Percentiles rank a stretch among this genome's conserved stretches.
phyloP scores from a whole-genome alignment of 2,888 invertebrate species.

The Xestia xanthographa region DNA sequence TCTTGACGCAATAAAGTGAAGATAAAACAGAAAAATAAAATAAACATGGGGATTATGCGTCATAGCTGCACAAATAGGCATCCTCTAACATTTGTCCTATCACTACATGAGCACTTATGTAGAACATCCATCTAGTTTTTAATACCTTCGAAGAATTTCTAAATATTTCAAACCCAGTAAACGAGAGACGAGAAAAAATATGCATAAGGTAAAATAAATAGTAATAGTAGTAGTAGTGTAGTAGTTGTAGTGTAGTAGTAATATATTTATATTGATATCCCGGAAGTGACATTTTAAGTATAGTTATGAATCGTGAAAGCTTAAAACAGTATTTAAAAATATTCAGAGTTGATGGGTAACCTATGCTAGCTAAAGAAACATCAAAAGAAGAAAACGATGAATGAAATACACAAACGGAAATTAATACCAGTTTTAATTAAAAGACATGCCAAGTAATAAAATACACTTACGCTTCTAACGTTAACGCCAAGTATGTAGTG shows the following conservation, averaged over 20 bases:
- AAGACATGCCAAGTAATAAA: not conserved
- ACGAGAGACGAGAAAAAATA: not conserved
- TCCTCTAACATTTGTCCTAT: not conserved
- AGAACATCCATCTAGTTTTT: not conserved
- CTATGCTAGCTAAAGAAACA: not conserved
- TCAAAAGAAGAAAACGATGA: not conserved
- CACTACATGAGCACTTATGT: not conserved
- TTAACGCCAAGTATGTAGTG: constrained; percentile 89
- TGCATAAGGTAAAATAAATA: too few species aligned
- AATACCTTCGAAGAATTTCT: not conserved
- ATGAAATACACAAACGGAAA: not conserved
- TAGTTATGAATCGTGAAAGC: too few species aligned
- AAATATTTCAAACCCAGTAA: not conserved
- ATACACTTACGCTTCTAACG: constrained; percentile 79
- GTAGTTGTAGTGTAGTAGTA: too few species aligned
- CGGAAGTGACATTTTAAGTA: too few species aligned
- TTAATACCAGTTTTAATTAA: not conserved
- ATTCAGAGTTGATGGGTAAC: not conserved
- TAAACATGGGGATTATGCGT: not conserved
- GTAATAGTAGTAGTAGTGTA: too few species aligned
- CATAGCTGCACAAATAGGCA: not conserved
- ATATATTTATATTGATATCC: too few species aligned
- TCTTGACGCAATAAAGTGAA: not conserved
- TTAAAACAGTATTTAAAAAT: too few species aligned
- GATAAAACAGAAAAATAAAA: not conserved